Conservation (phyloP, 2,113 vertebrate genomes). For the Nerophis ophidion region DNA sequence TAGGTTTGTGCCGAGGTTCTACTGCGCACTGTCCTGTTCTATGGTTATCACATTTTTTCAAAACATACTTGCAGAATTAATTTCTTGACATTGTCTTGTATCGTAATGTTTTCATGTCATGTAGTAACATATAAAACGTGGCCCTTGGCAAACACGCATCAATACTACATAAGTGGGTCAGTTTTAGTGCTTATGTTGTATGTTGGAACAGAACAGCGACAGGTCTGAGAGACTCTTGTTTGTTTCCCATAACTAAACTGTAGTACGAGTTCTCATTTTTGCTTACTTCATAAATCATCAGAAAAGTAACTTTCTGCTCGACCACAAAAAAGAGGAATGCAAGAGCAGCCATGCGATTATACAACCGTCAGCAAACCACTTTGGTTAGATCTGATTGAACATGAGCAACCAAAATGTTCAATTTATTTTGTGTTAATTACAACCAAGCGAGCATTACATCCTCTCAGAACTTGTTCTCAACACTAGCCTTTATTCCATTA, state of each 20-base stretch:
- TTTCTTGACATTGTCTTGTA: too few species aligned
- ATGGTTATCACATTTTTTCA: too few species aligned
- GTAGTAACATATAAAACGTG: too few species aligned
- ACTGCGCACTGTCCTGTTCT: too few species aligned
- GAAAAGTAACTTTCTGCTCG: neutral
- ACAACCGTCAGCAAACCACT: neutral
- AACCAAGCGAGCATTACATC: neutral
- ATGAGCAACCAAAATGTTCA: conserved; percentile 7
- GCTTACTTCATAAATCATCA: neutral
- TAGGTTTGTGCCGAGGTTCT: too few species aligned
- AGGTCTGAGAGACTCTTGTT: neutral
- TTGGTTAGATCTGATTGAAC: neutral
- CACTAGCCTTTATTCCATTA: neutral
- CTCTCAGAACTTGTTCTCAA: neutral
- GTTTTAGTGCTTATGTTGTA: too few species aligned
- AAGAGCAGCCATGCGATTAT: conserved; percentile 2
- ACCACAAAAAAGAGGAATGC: neutral
- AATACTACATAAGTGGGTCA: too few species aligned
- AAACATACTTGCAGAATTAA: too few species aligned
- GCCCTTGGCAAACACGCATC: too few species aligned
- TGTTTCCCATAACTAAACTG: neutral
- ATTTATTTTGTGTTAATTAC: conserved; percentile 21
- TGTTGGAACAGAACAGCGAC: neutral
- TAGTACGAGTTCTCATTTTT: neutral
- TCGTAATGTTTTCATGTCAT: too few species aligned